These are phyloP conservation scores for Halocynthia roretzi DNA, from an alignment of 23 tunicate genomes.

Conservation along the genomic window DNA sequence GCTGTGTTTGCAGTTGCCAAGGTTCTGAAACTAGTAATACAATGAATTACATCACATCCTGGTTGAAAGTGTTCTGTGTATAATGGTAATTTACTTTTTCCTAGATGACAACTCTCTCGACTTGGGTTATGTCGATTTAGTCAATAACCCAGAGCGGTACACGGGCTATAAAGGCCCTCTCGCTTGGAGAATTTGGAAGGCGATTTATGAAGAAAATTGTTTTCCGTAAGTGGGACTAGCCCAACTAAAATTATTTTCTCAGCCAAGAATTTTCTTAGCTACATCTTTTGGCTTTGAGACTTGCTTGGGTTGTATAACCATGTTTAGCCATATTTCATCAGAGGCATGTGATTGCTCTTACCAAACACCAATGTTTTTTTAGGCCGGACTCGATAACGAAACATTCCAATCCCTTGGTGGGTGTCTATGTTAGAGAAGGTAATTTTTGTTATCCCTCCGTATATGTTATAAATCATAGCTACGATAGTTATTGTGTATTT, in stretches of 20 bases:
- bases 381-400: conserved; percentile 24
- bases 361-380: neutral
- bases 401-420: conserved; percentile 11
- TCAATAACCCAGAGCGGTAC: conserved; percentile 79
- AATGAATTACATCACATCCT: too few relatives aligned
- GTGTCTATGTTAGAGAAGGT: neutral
- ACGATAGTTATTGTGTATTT: conserved; percentile 14
- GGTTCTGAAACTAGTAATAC: too few relatives aligned
- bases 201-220: conserved; percentile 96
- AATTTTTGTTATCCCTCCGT: too few relatives aligned
- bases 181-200: conserved; percentile 89
- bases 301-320: too few relatives aligned
- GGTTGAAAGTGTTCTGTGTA: neutral
- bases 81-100: neutral
- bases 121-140: conserved; percentile 57
- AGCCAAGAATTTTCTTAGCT: too few relatives aligned
- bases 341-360: too few relatives aligned
- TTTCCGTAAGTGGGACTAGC: conserved; percentile 31
- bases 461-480: neutral
- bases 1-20: neutral
- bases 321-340: too few relatives aligned
- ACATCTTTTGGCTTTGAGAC: too few relatives aligned
- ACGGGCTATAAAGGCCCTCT: conserved; percentile 91
- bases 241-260: neutral
- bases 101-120: conserved; percentile 67